Percentiles rank a stretch among this genome's conserved stretches.
phyloP scores from a whole-genome alignment of 2,888 invertebrate genomes.

The Exocentrus adspersus region DNA sequence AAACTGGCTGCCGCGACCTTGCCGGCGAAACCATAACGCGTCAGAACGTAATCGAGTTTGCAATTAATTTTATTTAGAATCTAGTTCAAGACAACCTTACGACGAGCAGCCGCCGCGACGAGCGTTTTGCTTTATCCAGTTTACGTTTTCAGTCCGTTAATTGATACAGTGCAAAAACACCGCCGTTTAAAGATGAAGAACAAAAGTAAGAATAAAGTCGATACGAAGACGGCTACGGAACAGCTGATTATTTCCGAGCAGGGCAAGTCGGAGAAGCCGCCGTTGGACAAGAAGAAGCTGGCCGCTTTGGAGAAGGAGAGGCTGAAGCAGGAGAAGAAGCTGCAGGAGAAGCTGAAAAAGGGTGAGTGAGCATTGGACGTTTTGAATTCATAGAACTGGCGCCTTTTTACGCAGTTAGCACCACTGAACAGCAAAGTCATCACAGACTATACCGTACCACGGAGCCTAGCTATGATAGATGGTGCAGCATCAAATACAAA shows the following conservation, averaged over 20 bases:
- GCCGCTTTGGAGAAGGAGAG: slow-evolving; percentile 65
- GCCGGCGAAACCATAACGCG: slow-evolving; percentile 22
- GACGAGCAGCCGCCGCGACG: too few relatives aligned
- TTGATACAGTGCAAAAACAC: too few relatives aligned
- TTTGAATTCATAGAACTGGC: too few relatives aligned
- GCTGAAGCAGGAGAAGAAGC: slow-evolving; percentile 66
- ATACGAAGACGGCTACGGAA: slow-evolving; percentile 57
- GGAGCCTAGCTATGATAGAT: too few relatives aligned
- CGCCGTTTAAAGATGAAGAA: slow-evolving; percentile 53
- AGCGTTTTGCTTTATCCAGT: too few relatives aligned
- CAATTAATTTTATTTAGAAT: slow-evolving; percentile 19
- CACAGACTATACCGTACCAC: too few relatives aligned
- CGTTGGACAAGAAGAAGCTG: slow-evolving; percentile 65
- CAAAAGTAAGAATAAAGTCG: slow-evolving; percentile 54
- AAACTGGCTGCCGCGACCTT: slow-evolving; percentile 11
- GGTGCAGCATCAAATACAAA: too few relatives aligned
- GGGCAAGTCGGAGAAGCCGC: slow-evolving; percentile 67
- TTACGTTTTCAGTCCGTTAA: too few relatives aligned
- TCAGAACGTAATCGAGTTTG: slow-evolving; percentile 18
- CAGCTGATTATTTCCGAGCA: slow-evolving; percentile 70
- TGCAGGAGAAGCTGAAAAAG: slow-evolving; percentile 66
- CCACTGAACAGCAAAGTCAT: too few relatives aligned
- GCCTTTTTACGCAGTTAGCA: too few relatives aligned
- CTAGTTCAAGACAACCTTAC: slow-evolving; percentile 27
- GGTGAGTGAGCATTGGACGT: slow-evolving; percentile 58